phyloP scores from a whole-genome alignment of 2,113 vertebrate genomes.

The Cervus canadensis region DNA sequence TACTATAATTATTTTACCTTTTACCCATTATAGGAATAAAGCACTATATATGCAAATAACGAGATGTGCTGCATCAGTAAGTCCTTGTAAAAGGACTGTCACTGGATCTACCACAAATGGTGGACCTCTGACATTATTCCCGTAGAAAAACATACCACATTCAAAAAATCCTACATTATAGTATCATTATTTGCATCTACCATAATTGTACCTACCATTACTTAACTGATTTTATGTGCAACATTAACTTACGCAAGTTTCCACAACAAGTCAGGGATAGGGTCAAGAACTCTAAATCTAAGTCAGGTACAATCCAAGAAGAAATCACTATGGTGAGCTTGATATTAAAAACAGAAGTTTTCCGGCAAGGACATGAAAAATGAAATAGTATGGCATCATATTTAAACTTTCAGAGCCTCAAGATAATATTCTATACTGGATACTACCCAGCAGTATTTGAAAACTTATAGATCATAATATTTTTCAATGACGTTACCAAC shows the following conservation, averaged over 20 bases:
- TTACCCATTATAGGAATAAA: conserved; percentile 1
- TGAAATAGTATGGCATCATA: not conserved
- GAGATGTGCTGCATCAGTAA: not conserved
- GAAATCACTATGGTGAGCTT: not conserved
- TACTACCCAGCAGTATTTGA: not conserved
- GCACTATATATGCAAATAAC: not conserved
- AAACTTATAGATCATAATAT: not conserved
- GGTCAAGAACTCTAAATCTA: not conserved
- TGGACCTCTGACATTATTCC: not conserved
- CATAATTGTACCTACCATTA: not conserved
- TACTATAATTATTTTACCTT: not conserved
- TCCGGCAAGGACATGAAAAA: not conserved
- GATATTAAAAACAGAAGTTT: not conserved
- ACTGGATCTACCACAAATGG: not conserved
- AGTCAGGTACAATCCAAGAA: not conserved
- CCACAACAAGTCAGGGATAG: not conserved
- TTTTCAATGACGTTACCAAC: not conserved
- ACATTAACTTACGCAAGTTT: not conserved
- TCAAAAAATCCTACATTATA: not conserved
- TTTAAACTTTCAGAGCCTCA: not conserved
- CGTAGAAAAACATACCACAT: not conserved
- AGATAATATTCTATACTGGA: not conserved
- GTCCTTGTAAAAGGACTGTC: not conserved
- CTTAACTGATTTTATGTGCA: not conserved
- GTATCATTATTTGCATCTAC: not conserved